Percentiles rank a stretch among this genome's conserved stretches.
Evolutionary conservation across 64 coral and sea anemone genomes (phyloP).

Genomic region (Montipora sp.): DNA sequence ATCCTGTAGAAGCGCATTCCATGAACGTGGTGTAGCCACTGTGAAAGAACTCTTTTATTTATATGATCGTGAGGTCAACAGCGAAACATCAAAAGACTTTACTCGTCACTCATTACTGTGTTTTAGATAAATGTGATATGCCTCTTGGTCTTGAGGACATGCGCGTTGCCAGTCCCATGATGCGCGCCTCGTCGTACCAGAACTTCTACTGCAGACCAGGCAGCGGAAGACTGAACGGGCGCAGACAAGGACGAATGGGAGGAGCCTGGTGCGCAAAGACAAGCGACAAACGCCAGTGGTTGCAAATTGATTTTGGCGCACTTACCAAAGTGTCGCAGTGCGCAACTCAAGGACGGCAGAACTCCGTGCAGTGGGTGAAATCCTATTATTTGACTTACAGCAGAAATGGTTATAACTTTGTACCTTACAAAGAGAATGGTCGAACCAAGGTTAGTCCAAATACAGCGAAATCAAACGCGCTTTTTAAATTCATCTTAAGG

Average conservation of each 20-base stretch:
- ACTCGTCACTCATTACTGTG: background rate
- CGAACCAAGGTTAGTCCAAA: slow-evolving; percentile 48
- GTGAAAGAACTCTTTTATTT: too few relatives aligned
- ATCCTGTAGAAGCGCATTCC: too few relatives aligned
- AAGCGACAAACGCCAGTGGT: slow-evolving; percentile 52
- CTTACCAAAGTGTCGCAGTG: slow-evolving; percentile 50
- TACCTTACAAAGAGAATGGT: slow-evolving; percentile 30
- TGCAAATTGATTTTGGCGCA: slow-evolving; percentile 80
- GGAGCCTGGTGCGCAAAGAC: slow-evolving; percentile 84
- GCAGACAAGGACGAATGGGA: slow-evolving; percentile 47
- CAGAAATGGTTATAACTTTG: slow-evolving; percentile 34
- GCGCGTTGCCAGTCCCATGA: slow-evolving; percentile 32
- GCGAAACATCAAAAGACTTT: too few relatives aligned
- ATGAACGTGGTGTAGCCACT: too few relatives aligned
- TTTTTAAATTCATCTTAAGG: too few relatives aligned
- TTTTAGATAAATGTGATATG: slow-evolving; percentile 65
- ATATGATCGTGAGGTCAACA: too few relatives aligned
- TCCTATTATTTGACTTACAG: slow-evolving; percentile 65
- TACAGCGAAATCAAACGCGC: background rate
- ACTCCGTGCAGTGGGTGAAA: slow-evolving; percentile 74
- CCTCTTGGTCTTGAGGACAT: slow-evolving; percentile 56
- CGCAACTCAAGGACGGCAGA: slow-evolving; percentile 79
- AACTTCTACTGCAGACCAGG: slow-evolving; percentile 45
- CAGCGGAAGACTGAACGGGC: slow-evolving; percentile 53
- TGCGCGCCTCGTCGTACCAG: slow-evolving; percentile 65